Base-by-base conservation (phyloP, 2,113 vertebrate genomes). In the Glareola pratincola region DNA sequence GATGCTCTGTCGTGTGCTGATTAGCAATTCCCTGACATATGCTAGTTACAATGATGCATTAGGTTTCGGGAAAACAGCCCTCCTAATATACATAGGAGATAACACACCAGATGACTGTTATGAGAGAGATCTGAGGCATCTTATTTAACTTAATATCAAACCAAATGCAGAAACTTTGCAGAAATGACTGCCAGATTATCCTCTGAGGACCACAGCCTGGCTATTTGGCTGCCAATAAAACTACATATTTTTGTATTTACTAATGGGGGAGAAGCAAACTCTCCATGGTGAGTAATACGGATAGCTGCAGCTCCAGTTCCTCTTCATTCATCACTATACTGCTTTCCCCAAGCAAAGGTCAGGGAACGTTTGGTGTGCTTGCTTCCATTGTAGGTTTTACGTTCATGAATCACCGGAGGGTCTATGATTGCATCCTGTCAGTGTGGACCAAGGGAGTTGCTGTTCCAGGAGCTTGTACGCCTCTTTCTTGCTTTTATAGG, bases 191-290 rank as follows among this genome's bases (percentile, higher is more conserved):
- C 94, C 89, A 95, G 89, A 90, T 96, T 90, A 93, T 95, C 60
- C 96, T 96, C 94, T 22, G 69, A 91, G 84, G 93, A 89, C 59
- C 67, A 69, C 76, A 94, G 94, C 87, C 86, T 73, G 95, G 66
- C 75, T 94, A 6, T 96, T 95, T 97, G 94, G 84, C 95, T 96
- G 92, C 88, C 20, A 72, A 91, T 83, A 73, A 96, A 97, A 82
- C 87, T 80, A 37, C 94, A 92, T 96, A 78, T 78, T 96, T 96
- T 90, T 27, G 22, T 95, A 47, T 96, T 96, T 97, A 93, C 92
- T 96, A 92, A 95, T 83, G 41, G 24, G 24, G 80, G 84, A 92
- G 88, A 95, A 90, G 73, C 45, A 57, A 84, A 90, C 48, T 92
- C 94, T 95, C 80, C 7, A 0, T 62, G 87, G 89, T 97, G 92